Conservation (phyloP, 1,140 invertebrate genomes). For the Chymomyza costata region DNA sequence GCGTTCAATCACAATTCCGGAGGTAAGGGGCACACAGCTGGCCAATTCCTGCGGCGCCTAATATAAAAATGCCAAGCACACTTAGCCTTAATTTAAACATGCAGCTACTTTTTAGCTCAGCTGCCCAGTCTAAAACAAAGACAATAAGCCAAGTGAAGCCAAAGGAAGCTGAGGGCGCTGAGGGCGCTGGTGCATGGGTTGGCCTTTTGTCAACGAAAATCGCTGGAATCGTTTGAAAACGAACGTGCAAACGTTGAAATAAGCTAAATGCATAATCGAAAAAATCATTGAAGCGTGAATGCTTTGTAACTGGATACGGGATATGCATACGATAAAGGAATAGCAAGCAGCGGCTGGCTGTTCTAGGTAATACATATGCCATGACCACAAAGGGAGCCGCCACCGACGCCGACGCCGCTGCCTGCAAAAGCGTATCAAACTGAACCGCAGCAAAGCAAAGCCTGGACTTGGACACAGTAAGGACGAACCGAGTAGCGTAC, state of each 20-base stretch:
- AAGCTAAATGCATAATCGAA: slow-evolving; percentile 69
- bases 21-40: too few species aligned
- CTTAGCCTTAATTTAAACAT: slow-evolving; percentile 56
- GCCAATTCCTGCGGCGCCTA: not conserved
- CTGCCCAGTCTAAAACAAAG: slow-evolving; percentile 50
- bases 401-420: not conserved
- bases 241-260: slow-evolving; percentile 43
- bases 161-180: not conserved
- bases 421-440: too few species aligned
- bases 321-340: slow-evolving; percentile 22
- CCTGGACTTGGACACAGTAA: too few species aligned
- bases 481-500: too few species aligned
- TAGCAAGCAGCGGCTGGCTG: not conserved
- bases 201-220: slow-evolving; percentile 41
- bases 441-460: too few species aligned
- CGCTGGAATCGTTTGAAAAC: too few species aligned
- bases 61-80: too few species aligned
- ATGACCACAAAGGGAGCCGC: slow-evolving; percentile 13
- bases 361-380: not conserved
- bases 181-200: not conserved
- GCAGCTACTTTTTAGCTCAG: too few species aligned
- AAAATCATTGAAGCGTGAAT: slow-evolving; percentile 67
- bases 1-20: too few species aligned
- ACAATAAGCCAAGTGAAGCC: not conserved
- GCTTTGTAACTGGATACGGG: slow-evolving; percentile 64